Conservation (phyloP, 2,113 vertebrate genomes). For the Zosterops borbonicus region DNA sequence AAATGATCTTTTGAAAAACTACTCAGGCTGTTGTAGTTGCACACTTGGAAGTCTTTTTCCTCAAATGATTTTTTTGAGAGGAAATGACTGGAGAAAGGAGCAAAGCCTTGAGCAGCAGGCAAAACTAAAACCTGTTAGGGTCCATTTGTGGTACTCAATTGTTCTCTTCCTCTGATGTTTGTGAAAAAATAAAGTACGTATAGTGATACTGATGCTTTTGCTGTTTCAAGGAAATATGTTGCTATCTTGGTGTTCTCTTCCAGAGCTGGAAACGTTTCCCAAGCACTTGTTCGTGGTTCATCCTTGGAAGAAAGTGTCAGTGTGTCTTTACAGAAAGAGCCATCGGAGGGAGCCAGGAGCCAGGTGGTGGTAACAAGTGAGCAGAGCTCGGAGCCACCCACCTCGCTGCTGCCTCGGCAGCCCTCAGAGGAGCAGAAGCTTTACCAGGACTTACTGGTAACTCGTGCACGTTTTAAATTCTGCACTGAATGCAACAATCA, state of each 20-base stretch:
- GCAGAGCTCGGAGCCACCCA: neutral
- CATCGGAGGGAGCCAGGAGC: slow-evolving; percentile 62
- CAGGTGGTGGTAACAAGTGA: slow-evolving; percentile 2
- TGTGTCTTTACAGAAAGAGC: slow-evolving; percentile 65
- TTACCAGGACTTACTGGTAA: slow-evolving; percentile 84
- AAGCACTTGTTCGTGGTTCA: slow-evolving; percentile 17
- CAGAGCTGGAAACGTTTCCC: slow-evolving; percentile 21
- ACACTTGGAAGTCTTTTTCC: neutral
- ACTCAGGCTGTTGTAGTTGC: neutral
- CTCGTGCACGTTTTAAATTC: neutral
- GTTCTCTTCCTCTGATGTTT: neutral
- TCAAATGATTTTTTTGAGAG: neutral
- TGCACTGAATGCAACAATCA: neutral
- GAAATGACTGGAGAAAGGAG: neutral
- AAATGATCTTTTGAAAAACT: neutral
- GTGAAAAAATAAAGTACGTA: neutral
- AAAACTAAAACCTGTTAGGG: neutral
- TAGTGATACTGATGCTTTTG: neutral
- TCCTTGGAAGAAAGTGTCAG: slow-evolving; percentile 70
- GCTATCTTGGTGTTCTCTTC: neutral
- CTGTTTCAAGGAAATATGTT: neutral
- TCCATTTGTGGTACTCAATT: rapidly evolving
- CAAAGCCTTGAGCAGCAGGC: neutral
- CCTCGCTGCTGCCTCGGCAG: neutral
- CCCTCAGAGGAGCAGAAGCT: slow-evolving; percentile 73